phyloP scores from a whole-genome alignment of 1,140 invertebrate genomes.

The Acromyrmex charruanus region DNA sequence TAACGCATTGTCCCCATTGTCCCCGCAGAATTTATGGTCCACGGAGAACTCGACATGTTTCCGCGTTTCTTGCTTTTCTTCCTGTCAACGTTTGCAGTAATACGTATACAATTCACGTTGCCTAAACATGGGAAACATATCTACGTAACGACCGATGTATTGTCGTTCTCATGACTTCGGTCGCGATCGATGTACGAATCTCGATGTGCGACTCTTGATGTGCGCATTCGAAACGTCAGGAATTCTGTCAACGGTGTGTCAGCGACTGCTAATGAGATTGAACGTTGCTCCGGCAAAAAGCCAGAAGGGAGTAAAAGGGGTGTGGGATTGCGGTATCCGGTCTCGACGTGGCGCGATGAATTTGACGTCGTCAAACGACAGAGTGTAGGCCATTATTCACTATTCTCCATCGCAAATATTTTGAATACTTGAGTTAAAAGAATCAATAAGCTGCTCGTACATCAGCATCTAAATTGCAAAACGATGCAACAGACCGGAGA shows the following conservation, averaged over 20 bases:
- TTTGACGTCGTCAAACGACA: background rate
- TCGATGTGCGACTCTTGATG: background rate
- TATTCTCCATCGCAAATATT: constrained; percentile 9
- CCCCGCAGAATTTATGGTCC: constrained; percentile 13
- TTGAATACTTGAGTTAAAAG: constrained; percentile 6
- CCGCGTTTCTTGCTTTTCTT: constrained; percentile 27
- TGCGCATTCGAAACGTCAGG: background rate
- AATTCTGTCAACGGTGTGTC: background rate
- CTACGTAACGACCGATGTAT: background rate
- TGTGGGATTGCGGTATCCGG: background rate
- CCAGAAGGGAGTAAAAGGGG: background rate
- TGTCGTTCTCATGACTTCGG: background rate
- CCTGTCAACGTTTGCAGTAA: background rate
- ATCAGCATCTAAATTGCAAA: constrained; percentile 42
- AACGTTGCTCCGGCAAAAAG: constrained; percentile 6
- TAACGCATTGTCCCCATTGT: constrained; percentile 44
- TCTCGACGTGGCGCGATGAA: background rate
- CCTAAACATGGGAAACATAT: background rate
- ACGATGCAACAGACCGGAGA: background rate
- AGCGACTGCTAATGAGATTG: constrained; percentile 12
- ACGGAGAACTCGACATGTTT: background rate
- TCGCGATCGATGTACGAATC: background rate
- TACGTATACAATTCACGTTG: background rate
- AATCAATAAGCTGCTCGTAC: constrained; percentile 26
- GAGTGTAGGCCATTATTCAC: background rate